Evolutionary conservation across 2,888 invertebrate genomes (phyloP), one percentile per base, ranked within the genome.

Genomic region (Phlogophora meticulosa): DNA sequence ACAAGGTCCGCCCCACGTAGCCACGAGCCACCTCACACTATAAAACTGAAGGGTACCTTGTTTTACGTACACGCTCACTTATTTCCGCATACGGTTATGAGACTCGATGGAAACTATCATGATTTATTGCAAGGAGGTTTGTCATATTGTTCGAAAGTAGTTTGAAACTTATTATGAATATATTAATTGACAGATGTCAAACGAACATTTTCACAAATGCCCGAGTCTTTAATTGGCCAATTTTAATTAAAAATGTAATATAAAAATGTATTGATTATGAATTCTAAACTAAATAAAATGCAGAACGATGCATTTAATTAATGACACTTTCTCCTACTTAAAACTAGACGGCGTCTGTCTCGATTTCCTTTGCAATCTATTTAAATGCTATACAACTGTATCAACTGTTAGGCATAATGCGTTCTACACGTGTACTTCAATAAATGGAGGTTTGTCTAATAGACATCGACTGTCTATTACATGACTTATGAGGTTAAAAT

Each of bases 401-500:
- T 55, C 34, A 40, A 34, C 10, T 70, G 52, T n/a, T 45, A 58
- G 46, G 34, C 43, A 43, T 59, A 60, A 52, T 45, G 51, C 38
- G 36, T 5, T 45, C 43, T 55, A 17, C 81, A 83, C 75, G 69
- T 76, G 76, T 57, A 28, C 49, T 63, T 61, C 45, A 56, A 72
- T 72, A 72, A 78, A 78, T 74, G 59, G 65, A 65, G 59, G 68
- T 60, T 65, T 52, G 64, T 81, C 52, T 74, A 56, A 53, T 59
- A 67, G 40, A 73, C 64, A 81, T 74, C 36, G 52, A 56, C 58
- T 62, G 63, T 67, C 66, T 74, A 74, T 78, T 42, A 78, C 72
- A 76, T 80, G 74, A 80, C 73, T 78, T 74, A 67, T 74, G 82
- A 82, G 82, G 84, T 83, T 81, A 83, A 74, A 78, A 72, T 66